Evolutionary conservation across 2,888 invertebrate species (phyloP).

Genomic region (Drosophila mimetica): DNA sequence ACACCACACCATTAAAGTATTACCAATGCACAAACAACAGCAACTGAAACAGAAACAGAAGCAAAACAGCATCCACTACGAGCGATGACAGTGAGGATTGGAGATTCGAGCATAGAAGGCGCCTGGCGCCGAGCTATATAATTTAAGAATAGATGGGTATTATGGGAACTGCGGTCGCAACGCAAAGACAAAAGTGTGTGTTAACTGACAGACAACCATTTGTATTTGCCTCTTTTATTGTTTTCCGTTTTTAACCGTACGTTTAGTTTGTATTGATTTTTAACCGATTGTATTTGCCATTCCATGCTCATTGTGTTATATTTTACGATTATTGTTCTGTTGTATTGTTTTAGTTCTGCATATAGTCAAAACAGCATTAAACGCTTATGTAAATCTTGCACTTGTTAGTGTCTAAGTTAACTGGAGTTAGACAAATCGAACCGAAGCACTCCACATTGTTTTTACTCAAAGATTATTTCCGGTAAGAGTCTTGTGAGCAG

Average conservation of each 20-base stretch:
- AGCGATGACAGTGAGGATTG: slow-evolving; percentile 10
- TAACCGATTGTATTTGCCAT: slow-evolving; percentile 57
- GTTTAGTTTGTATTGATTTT: slow-evolving; percentile 34
- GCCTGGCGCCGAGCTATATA: slow-evolving; percentile 57
- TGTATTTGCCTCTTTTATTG: slow-evolving; percentile 33
- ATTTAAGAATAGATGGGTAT: slow-evolving; percentile 58
- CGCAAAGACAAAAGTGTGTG: slow-evolving; percentile 63
- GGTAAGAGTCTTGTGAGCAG: slow-evolving; percentile 61
- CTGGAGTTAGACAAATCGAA: slow-evolving; percentile 32
- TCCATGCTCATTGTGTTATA: slow-evolving; percentile 62
- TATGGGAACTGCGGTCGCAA: slow-evolving; percentile 76
- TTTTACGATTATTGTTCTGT: slow-evolving; percentile 45
- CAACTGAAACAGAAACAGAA: slow-evolving; percentile 37
- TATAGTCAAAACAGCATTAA: slow-evolving; percentile 69
- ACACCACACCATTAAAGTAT: slow-evolving; percentile 66
- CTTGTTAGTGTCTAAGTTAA: slow-evolving; percentile 72
- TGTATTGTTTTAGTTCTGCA: slow-evolving; percentile 35
- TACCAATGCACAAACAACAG: slow-evolving; percentile 68
- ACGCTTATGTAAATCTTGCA: slow-evolving; percentile 74
- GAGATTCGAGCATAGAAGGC: slow-evolving; percentile 32
- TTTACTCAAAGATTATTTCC: slow-evolving; percentile 31
- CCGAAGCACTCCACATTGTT: slow-evolving; percentile 34
- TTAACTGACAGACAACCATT: slow-evolving; percentile 49
- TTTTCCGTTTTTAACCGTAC: slow-evolving; percentile 13
- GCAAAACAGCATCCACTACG: slow-evolving; percentile 25